phyloP scores from a whole-genome alignment of 2,797 vertebrate genomes.

The Crax fasciolata region DNA sequence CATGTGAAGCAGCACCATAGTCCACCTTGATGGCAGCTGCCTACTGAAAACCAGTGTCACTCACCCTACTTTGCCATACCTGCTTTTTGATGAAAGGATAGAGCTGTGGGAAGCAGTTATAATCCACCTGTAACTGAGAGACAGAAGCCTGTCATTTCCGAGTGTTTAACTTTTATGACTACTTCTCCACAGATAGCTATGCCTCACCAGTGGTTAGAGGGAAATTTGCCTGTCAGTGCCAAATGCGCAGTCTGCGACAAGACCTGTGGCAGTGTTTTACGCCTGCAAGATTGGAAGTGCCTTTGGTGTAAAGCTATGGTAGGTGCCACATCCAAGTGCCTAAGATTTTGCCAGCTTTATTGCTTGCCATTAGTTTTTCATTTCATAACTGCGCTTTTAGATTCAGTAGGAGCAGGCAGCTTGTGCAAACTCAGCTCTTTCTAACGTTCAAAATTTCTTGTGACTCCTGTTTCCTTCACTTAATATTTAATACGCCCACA shows the following conservation, averaged over 20 bases:
- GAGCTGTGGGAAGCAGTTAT: not conserved
- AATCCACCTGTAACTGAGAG: not conserved
- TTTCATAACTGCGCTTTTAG: not conserved
- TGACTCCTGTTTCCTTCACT: not conserved
- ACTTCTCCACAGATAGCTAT: constrained; percentile 90
- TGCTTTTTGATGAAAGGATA: not conserved
- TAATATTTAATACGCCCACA: not conserved
- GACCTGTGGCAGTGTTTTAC: constrained; percentile 96
- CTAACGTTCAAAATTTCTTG: not conserved
- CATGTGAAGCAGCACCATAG: not conserved
- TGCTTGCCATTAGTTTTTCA: not conserved
- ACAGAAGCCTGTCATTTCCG: not conserved
- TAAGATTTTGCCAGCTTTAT: not conserved
- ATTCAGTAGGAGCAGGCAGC: not conserved
- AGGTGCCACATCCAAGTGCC: not conserved
- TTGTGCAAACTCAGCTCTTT: not conserved
- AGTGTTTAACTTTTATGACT: not conserved
- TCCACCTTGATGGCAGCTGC: not conserved
- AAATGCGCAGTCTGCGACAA: constrained; percentile 98
- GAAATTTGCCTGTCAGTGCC: constrained; percentile 97
- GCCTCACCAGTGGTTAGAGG: constrained; percentile 99
- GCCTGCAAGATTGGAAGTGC: constrained; percentile 98
- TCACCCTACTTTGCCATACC: not conserved
- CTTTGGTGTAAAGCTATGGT: constrained; percentile 99
- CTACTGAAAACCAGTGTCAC: not conserved